Evolutionary conservation across 2,113 vertebrate genomes (phyloP).

Genomic region (Paratilapia polleni): DNA sequence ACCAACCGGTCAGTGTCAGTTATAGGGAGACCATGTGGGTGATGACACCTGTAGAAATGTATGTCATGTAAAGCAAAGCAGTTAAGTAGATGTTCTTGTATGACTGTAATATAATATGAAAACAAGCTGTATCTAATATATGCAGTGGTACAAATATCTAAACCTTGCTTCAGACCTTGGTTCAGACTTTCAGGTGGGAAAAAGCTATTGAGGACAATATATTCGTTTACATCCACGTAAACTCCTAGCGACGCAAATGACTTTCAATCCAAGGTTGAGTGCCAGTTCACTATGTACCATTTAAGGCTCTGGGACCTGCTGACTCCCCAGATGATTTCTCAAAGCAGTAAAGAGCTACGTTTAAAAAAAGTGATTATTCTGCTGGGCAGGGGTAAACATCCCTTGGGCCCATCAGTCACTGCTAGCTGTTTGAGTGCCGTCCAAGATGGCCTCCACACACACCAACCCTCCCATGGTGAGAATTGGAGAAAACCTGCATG

Average conservation of each 20-base stretch:
- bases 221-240: conserved; percentile 33
- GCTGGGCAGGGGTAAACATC: conserved; percentile 53
- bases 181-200: neutral
- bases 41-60: too few relatives aligned
- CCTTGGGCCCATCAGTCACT: conserved; percentile 62
- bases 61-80: too few relatives aligned
- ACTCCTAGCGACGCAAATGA: conserved; percentile 33
- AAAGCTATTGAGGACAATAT: neutral
- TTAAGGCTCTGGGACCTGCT: conserved; percentile 55
- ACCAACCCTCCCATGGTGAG: conserved; percentile 8
- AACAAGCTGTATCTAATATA: neutral
- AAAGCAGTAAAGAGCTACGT: conserved; percentile 5
- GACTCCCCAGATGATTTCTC: conserved; percentile 52
- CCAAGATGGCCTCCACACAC: conserved; percentile 48
- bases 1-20: too few relatives aligned
- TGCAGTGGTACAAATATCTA: neutral
- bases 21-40: too few relatives aligned
- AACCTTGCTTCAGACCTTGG: neutral
- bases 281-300: conserved; percentile 53
- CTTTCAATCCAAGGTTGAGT: conserved; percentile 23
- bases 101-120: neutral
- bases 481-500: conserved; percentile 40
- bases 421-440: conserved; percentile 58
- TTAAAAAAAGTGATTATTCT: conserved; percentile 38
- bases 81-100: neutral